Conservation (phyloP, 1,140 invertebrate species). For the Druon quercuslanigerum region DNA sequence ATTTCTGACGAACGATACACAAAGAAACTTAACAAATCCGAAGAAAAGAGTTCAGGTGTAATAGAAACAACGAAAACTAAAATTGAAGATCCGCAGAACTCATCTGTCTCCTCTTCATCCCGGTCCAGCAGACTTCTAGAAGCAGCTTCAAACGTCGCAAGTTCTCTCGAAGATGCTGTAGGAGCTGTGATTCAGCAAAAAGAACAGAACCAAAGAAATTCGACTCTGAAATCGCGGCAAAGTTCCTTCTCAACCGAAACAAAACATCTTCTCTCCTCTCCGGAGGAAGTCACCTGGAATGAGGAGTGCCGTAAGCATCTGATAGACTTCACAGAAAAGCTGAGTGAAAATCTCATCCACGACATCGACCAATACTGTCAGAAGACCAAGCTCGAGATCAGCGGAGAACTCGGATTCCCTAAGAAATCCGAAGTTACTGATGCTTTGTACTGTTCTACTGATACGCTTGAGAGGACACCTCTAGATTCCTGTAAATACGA, state of each 20-base stretch:
- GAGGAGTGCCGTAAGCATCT: slow-evolving; percentile 82
- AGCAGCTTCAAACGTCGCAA: slow-evolving; percentile 80
- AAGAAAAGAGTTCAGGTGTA: slow-evolving; percentile 35
- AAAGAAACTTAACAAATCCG: slow-evolving; percentile 48
- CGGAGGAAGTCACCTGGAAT: slow-evolving; percentile 76
- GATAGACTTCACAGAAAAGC: slow-evolving; percentile 86
- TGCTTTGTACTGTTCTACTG: slow-evolving; percentile 37
- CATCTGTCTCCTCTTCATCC: neutral
- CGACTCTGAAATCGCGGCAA: slow-evolving; percentile 13
- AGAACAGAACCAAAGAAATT: slow-evolving; percentile 15
- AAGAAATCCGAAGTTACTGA: slow-evolving; percentile 37
- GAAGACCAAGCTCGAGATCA: slow-evolving; percentile 47
- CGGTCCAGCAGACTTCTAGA: slow-evolving; percentile 76
- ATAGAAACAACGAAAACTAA: neutral
- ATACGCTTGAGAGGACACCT: slow-evolving; percentile 49
- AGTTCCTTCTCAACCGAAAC: neutral
- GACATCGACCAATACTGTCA: slow-evolving; percentile 83
- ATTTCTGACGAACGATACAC: slow-evolving; percentile 68
- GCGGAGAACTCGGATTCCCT: slow-evolving; percentile 34
- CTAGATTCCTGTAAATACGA: slow-evolving; percentile 47
- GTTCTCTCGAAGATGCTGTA: slow-evolving; percentile 81
- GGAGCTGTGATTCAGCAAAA: slow-evolving; percentile 76
- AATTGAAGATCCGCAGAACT: neutral
- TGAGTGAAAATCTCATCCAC: slow-evolving; percentile 83
- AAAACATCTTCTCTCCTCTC: slow-evolving; percentile 42